phyloP scores from a whole-genome alignment of 2,888 invertebrate genomes.

The Clistopyga incitator region DNA sequence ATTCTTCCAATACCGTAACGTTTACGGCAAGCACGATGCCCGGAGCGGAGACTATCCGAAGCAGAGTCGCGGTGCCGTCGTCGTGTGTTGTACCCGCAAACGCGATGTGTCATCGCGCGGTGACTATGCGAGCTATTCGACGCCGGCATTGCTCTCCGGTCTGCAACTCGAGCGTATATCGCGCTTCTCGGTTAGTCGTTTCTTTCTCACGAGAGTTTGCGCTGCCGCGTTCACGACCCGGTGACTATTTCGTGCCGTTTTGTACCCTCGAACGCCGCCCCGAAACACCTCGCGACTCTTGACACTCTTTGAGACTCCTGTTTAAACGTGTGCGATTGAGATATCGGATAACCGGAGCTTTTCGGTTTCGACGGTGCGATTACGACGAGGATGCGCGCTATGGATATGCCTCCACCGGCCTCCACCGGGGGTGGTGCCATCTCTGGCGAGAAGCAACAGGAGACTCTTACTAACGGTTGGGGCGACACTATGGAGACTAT shows the following conservation, averaged over 20 bases:
- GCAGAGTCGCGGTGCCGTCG: conserved; percentile 35
- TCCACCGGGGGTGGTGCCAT: conserved; percentile 53
- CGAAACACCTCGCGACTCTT: no score
- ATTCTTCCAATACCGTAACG: conserved; percentile 43
- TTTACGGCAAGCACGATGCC: conserved; percentile 29
- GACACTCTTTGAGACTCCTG: no score
- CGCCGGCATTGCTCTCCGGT: conserved; percentile 62
- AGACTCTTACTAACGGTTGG: conserved; percentile 73
- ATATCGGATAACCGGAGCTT: no score
- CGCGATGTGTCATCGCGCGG: conserved; percentile 79
- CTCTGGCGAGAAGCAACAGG: conserved; percentile 51
- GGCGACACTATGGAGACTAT: conserved; percentile 81
- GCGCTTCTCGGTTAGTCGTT: conserved; percentile 16
- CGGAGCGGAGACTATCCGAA: no score
- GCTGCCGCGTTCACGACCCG: conserved; percentile 15
- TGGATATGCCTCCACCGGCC: conserved; percentile 49
- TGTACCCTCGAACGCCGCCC: no score
- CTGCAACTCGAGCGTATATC: conserved; percentile 38
- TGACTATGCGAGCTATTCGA: conserved; percentile 70
- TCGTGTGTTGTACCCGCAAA: conserved; percentile 67
- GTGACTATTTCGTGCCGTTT: no score
- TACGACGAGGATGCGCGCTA: conserved; percentile 10
- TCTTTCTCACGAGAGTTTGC: not conserved
- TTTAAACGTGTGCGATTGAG: no score
- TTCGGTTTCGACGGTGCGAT: no score